Evolutionary conservation across 2,888 invertebrate species (phyloP), one percentile per base, ranked within the genome.

Genomic region (Apoda limacodes): DNA sequence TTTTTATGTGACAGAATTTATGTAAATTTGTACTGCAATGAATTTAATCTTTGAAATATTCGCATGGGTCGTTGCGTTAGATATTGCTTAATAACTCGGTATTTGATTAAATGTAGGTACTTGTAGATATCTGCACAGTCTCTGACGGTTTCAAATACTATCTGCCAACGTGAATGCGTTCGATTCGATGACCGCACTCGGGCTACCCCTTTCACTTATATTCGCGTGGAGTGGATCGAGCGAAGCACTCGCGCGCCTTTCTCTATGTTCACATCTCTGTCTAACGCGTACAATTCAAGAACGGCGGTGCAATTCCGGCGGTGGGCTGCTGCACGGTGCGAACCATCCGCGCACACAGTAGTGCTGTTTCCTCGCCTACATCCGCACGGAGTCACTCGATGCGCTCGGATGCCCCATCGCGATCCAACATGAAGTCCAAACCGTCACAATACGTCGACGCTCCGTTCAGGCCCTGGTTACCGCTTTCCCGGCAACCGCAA

Each of bases 401-500:
- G 67, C 67, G 70, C 57, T 65, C 65, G 64, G 66, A 68, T 74
- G 72, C 58, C 52, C 60, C 56, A 58, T 57, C 64, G 86, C 55
- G 85, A 85, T 66, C 70, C 83, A 51, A 86, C 60, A 82, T 88
- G 63, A 86, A 87, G 80, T 87, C 87, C 59, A 85, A 83, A 67
- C 83, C 74, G 53, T 68, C 70, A 55, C 85, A 78, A 46, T 72
- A 70, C 62, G 59, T 68, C 41, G 80, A 81, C 52, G 62, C 70
- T 48, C 74, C 78, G 59, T 78, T 78, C 52, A 82, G 88, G 46
- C 86, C 87, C 37, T 88, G 88, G 86, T 85, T 87, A 23, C 85
- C 86, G 52, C 75, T 87, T 55, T 83, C 87, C 51, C 76, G 84
- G 17, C 69, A 71, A 52, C 56, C 64, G 42, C 80, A 80, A 42